Percentiles rank a stretch among this genome's conserved stretches.
phyloP scores from a whole-genome alignment of 2,797 vertebrate species.

The Rhadinocentrus ornatus region DNA sequence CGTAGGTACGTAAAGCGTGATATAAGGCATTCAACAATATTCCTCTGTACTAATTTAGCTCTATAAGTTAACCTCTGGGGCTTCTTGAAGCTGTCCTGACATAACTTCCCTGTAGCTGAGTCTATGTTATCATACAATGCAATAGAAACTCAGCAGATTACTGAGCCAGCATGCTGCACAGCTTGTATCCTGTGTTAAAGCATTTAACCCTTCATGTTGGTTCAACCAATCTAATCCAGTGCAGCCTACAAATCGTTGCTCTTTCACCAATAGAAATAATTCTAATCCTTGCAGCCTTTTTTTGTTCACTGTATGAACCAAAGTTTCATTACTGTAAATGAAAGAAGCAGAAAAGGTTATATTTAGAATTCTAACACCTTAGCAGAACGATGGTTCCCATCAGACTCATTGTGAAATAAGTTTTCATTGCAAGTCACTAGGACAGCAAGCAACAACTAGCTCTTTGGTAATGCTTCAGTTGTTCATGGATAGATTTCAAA shows the following conservation, averaged over 20 bases:
- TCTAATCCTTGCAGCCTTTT: constrained; percentile 26
- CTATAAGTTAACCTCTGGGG: constrained; percentile 27
- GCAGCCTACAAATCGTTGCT: constrained; percentile 25
- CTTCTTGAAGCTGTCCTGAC: constrained; percentile 40
- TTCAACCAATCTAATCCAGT: constrained; percentile 46
- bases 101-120: constrained; percentile 33
- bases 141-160: constrained; percentile 54
- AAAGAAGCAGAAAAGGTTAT: constrained; percentile 53
- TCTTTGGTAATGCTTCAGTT: constrained; percentile 1
- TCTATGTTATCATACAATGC: constrained; percentile 44
- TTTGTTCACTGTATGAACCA: constrained; percentile 6
- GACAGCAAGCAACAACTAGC: background rate
- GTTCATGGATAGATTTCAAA: background rate
- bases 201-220: constrained; percentile 55
- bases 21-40: constrained; percentile 23
- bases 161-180: constrained; percentile 46
- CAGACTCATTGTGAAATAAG: constrained; percentile 11
- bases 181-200: constrained; percentile 35
- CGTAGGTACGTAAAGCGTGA: constrained; percentile 15
- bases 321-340: constrained; percentile 30
- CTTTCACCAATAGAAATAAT: constrained; percentile 21
- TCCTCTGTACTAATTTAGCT: constrained; percentile 24
- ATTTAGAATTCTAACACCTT: constrained; percentile 21
- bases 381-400: constrained; percentile 27
- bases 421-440: background rate